A percentile compares a stretch with the other conserved stretches of the same genome.
These are phyloP conservation scores for Malaclemys terrapin DNA, from an alignment of 2,113 vertebrate species.

Conservation along the genomic window DNA sequence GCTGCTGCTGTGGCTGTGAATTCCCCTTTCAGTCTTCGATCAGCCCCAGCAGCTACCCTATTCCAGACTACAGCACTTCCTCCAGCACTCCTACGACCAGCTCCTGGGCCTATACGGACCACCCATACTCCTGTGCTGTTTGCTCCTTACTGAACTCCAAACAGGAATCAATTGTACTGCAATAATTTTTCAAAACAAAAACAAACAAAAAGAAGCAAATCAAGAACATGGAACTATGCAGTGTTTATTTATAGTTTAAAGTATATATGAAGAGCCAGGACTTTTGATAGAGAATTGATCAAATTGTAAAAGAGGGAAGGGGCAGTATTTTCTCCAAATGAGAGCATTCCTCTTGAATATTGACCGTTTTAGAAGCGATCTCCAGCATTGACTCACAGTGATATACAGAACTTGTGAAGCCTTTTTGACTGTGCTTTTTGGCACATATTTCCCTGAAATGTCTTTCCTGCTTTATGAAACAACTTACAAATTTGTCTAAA, in stretches of 20 bases:
- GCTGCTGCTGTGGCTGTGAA: conserved; percentile 88
- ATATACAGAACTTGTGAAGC: conserved; percentile 74
- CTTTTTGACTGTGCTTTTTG: conserved; percentile 81
- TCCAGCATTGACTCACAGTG: conserved; percentile 77
- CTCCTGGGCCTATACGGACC: conserved; percentile 95
- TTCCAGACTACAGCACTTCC: conserved; percentile 93
- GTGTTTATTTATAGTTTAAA: conserved; percentile 89
- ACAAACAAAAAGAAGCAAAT: conserved; percentile 65
- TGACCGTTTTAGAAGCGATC: conserved; percentile 83
- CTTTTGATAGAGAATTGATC: conserved; percentile 84
- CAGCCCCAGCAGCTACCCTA: conserved; percentile 85
- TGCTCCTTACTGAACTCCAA: conserved; percentile 92
- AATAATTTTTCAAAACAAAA: conserved; percentile 90
- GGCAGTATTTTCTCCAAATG: conserved; percentile 80
- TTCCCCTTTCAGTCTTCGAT: conserved; percentile 89
- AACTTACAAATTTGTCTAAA: conserved; percentile 82
- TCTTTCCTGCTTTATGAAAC: conserved; percentile 85
- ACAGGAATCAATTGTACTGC: conserved; percentile 84
- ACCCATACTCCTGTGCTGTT: conserved; percentile 94
- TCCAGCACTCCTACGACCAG: conserved; percentile 91
- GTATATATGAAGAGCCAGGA: conserved; percentile 82
- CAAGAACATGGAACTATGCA: conserved; percentile 96
- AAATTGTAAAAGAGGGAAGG: conserved; percentile 74
- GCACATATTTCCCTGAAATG: conserved; percentile 78
- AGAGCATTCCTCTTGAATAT: conserved; percentile 80